Conservation (phyloP, 1,140 invertebrate species). For the Drosophila sp. region DNA sequence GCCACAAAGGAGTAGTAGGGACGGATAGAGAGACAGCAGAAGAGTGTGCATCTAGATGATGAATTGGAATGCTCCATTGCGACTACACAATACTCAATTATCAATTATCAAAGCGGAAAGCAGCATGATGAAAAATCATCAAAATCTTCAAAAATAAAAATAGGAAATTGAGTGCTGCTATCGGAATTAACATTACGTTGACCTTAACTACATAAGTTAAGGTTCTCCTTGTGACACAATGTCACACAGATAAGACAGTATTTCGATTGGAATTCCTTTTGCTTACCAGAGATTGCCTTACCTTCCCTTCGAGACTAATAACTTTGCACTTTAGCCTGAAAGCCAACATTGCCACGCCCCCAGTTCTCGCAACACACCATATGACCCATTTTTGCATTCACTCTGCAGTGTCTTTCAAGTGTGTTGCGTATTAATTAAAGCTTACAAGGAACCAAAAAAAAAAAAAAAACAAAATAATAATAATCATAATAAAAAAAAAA, state of each 20-base stretch:
- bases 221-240: too few relatives aligned
- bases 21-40: slow-evolving; percentile 34
- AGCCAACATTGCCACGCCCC: slow-evolving; percentile 22
- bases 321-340: slow-evolving; percentile 18
- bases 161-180: too few relatives aligned
- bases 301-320: slow-evolving; percentile 24
- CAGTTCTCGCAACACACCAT: slow-evolving; percentile 12
- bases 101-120: neutral
- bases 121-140: neutral
- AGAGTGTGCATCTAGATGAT: slow-evolving; percentile 28
- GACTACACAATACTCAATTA: neutral
- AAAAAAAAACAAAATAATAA: slow-evolving; percentile 4
- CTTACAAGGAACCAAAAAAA: slow-evolving; percentile 22
- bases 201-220: too few relatives aligned
- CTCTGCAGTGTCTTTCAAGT: too few relatives aligned
- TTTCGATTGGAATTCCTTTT: neutral
- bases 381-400: slow-evolving; percentile 27
- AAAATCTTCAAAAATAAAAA: neutral
- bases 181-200: too few relatives aligned
- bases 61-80: neutral
- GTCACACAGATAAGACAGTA: neutral
- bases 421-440: slow-evolving; percentile 68
- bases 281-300: neutral
- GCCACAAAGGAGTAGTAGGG: slow-evolving; percentile 14
- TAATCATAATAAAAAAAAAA: slow-evolving; percentile 5